These are phyloP conservation scores for Planococcus citri DNA, from an alignment of 1,140 invertebrate genomes.

Conservation along the genomic window DNA sequence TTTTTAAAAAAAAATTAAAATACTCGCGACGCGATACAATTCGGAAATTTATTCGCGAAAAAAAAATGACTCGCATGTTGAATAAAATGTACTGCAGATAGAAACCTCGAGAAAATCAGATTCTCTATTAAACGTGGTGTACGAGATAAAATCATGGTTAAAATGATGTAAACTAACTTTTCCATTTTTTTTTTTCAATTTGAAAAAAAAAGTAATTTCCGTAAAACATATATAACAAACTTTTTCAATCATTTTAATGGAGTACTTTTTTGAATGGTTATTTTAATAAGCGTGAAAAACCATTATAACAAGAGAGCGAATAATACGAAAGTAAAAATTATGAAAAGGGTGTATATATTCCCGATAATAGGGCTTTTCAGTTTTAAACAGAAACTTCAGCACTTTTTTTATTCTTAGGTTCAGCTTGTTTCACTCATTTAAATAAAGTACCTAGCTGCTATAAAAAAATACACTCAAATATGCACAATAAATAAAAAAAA, in stretches of 20 bases:
- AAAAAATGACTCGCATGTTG: too few relatives aligned
- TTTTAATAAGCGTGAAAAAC: slow-evolving; percentile 13
- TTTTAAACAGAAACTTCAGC: not conserved
- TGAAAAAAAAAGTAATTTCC: slow-evolving; percentile 9
- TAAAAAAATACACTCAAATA: too few relatives aligned
- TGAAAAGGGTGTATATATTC: slow-evolving; percentile 5
- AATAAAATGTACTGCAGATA: too few relatives aligned
- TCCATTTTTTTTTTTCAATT: not conserved
- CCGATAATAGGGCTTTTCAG: not conserved
- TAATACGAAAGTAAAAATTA: slow-evolving; percentile 5
- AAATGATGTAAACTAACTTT: slow-evolving; percentile 10
- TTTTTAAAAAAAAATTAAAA: too few relatives aligned
- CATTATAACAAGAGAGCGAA: slow-evolving; percentile 11
- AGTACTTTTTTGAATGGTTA: slow-evolving; percentile 10
- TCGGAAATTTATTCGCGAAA: too few relatives aligned
- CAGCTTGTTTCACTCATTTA: too few relatives aligned
- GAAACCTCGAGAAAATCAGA: too few relatives aligned
- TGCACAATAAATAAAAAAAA: too few relatives aligned
- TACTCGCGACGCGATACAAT: too few relatives aligned
- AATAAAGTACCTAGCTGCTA: too few relatives aligned
- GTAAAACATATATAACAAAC: slow-evolving; percentile 12
- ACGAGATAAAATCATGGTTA: not conserved
- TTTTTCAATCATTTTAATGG: slow-evolving; percentile 12
- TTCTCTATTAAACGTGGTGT: too few relatives aligned
- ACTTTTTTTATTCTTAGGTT: too few relatives aligned